phyloP scores from a whole-genome alignment of 2,113 vertebrate genomes.

The Salvelinus namaycush region DNA sequence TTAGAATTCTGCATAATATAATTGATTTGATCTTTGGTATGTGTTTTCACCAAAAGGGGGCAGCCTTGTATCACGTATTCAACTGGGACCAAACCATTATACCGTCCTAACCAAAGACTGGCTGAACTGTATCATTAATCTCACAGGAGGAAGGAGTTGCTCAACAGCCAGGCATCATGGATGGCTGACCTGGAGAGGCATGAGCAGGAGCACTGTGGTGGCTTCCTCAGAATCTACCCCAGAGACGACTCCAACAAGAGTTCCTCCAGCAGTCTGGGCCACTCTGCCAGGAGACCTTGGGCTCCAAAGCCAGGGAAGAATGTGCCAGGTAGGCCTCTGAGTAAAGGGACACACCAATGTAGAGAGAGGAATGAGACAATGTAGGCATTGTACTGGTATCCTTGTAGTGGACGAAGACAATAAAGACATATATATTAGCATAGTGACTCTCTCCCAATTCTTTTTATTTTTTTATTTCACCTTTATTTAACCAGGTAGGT shows the following conservation, averaged over 20 bases:
- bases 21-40: neutral
- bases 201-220: constrained; percentile 44
- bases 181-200: constrained; percentile 64
- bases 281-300: constrained; percentile 1
- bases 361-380: no score
- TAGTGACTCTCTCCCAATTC: neutral
- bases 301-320: neutral
- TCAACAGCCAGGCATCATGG: constrained; percentile 63
- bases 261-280: constrained; percentile 1
- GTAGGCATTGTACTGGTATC: no score
- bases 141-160: constrained; percentile 60
- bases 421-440: no score
- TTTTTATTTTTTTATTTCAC: no score
- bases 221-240: neutral
- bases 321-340: constrained; percentile 4
- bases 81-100: neutral
- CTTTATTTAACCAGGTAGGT: no score
- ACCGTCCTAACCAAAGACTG: neutral
- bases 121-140: neutral
- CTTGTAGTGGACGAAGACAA: no score
- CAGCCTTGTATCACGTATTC: neutral
- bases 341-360: neutral
- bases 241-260: neutral
- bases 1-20: no score
- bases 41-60: neutral